A percentile compares a stretch with the other conserved stretches of the same genome.
Conservation (phyloP, 1,140 invertebrate species). For the Macrocentrus cingulum region DNA sequence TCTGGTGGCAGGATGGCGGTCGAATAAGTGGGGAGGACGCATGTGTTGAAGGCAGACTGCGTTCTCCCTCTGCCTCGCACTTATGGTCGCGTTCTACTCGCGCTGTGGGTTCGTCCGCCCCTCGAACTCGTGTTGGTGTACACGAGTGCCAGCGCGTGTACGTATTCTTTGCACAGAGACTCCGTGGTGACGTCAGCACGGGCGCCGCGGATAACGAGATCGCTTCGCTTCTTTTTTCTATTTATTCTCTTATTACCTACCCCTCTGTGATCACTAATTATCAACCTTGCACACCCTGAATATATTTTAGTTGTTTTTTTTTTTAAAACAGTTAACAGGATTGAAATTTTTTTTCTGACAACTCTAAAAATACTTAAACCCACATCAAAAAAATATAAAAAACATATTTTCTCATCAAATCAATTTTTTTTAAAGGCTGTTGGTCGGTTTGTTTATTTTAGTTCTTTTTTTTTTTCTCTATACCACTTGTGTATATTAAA, state of each 20-base stretch:
- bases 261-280: conserved; percentile 44
- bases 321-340: not conserved
- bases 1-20: conserved; percentile 5
- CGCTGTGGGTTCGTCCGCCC: not conserved
- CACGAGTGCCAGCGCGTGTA: conserved; percentile 1
- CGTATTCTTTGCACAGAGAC: conserved; percentile 8
- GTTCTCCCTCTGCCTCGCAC: conserved; percentile 1
- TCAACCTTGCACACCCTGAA: conserved; percentile 37
- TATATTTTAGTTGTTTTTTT: conserved; percentile 5
- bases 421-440: too few relatives aligned
- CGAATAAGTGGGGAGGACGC: conserved; percentile 9
- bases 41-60: not conserved
- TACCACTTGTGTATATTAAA: too few relatives aligned
- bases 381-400: too few relatives aligned
- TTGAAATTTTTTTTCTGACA: too few relatives aligned
- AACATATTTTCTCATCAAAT: too few relatives aligned
- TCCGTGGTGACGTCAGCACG: conserved; percentile 40
- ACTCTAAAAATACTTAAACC: too few relatives aligned
- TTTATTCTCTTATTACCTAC: not conserved
- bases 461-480: too few relatives aligned
- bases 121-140: not conserved
- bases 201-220: conserved; percentile 46
- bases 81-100: not conserved
- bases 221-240: conserved; percentile 18
- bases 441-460: too few relatives aligned